Evolutionary conservation across 53 echinoderm and acorn worm genomes (phyloP), one percentile per base, ranked within the genome.

Genomic region (Henricia sp.): DNA sequence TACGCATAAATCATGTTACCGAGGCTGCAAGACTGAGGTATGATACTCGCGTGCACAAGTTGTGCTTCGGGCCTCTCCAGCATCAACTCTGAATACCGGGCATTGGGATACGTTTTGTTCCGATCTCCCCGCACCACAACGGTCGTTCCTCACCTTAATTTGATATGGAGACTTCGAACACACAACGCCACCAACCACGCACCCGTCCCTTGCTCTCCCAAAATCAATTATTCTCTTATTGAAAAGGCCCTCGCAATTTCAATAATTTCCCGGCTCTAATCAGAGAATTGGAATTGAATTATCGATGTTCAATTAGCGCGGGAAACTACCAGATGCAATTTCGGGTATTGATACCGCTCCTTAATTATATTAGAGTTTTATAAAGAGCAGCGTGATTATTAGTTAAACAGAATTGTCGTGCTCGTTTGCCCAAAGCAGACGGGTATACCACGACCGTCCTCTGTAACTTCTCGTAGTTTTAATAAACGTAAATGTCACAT

Each of bases 261-360:
- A 80, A 80, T 80, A n/a, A 80, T 80, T 80, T 64, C 48, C 26
- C n/a, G 30, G 46, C 80, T 42, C 50, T 80, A 80, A 80, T 80
- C 80, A 80, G 80, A n/a, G 80, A 80, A 80, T 80, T 80, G 80
- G 20, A 48, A 80, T 80, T 80, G 63, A 80, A 80, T 80, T 80
- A 80, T 80, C 64, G 80, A 80, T 80, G 80, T 80, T 48, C 80
- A 80, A 80, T 80, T 80, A 80, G 35, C 46, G 80, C n/a, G 63
- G 64, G 63, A 63, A 80, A 80, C 63, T 50, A 19, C 46, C 43
- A 63, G 80, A 80, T 80, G 80, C 64, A 62, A 80, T 80, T 80
- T 46, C 64, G 64, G 80, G 29, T 62, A 80, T 80, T 80, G 80
- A 80, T 80, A 80, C 80, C 19, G 19, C 63, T 62, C 33, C 63